Evolutionary conservation across 2,797 vertebrate species (phyloP).

Genomic region (Melanogrammus aeglefinus): DNA sequence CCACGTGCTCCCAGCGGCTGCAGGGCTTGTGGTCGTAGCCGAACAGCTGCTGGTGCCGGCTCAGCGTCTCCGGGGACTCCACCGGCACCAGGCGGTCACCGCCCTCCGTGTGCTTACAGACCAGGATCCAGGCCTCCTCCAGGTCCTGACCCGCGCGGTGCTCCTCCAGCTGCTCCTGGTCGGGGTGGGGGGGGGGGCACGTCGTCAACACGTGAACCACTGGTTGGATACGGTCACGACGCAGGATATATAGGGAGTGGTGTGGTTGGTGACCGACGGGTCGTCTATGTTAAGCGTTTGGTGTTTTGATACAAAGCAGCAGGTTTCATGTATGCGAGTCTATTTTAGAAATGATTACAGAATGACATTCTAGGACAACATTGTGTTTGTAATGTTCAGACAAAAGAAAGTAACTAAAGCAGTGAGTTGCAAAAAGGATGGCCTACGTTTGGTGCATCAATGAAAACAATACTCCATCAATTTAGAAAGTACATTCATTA

Average conservation of each 20-base stretch:
- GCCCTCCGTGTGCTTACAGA: constrained; percentile 90
- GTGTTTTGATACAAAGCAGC: not conserved
- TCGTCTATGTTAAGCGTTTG: not conserved
- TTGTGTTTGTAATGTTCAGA: not conserved
- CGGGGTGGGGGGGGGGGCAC: too few species aligned
- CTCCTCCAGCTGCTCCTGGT: constrained; percentile 92
- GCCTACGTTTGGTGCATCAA: not conserved
- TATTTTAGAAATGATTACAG: not conserved
- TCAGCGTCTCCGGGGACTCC: constrained; percentile 84
- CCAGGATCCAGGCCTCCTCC: constrained; percentile 91
- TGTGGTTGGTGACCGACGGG: not conserved
- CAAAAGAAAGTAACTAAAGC: not conserved
- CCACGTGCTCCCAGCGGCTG: constrained; percentile 93
- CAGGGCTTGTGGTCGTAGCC: constrained; percentile 91
- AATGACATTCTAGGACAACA: not conserved
- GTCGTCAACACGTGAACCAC: not conserved
- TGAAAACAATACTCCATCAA: not conserved
- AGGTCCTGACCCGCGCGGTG: constrained; percentile 81
- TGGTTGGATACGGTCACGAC: not conserved
- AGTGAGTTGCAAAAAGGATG: not conserved
- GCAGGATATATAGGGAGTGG: not conserved
- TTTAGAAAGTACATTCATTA: not conserved
- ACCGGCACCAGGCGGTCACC: constrained; percentile 91
- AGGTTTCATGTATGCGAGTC: not conserved
- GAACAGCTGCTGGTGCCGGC: constrained; percentile 90